A percentile compares a stretch with the other conserved stretches of the same genome.
These are phyloP conservation scores for Ara ararauna DNA, from an alignment of 2,797 vertebrate species.

Conservation along the genomic window DNA sequence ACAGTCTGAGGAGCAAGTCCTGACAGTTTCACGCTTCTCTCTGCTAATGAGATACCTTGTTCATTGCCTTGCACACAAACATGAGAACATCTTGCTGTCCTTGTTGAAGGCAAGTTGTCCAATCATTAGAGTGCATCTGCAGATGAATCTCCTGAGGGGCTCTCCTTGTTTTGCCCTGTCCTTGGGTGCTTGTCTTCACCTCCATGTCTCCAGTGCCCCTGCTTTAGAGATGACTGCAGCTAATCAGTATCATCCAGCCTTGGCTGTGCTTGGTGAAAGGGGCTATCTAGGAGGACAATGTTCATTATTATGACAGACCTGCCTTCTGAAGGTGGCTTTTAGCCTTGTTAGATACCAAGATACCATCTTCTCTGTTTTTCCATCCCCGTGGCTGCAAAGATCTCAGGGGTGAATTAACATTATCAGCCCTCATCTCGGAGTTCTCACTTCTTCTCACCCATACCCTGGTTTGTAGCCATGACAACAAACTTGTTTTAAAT, in stretches of 20 bases:
- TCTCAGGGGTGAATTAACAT: constrained; percentile 5
- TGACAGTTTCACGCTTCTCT: neutral
- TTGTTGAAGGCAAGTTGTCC: neutral
- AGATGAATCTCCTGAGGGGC: neutral
- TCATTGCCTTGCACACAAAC: neutral
- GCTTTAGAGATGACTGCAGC: neutral
- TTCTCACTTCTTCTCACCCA: constrained; percentile 10
- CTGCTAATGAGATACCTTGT: neutral
- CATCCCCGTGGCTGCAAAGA: neutral
- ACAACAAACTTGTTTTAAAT: constrained; percentile 60
- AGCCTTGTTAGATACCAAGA: neutral
- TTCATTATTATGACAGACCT: neutral
- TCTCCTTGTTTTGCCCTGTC: neutral
- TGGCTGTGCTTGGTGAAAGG: neutral
- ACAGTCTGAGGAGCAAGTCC: neutral
- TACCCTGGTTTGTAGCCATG: constrained; percentile 46
- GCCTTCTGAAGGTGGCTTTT: neutral
- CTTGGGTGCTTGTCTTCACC: neutral
- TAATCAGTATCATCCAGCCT: neutral
- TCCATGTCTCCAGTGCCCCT: neutral
- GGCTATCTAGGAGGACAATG: neutral
- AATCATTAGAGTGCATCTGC: neutral
- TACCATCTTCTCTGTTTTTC: neutral
- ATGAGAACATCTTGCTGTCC: neutral
- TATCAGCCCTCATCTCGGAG: neutral